Conservation (phyloP, 2,888 invertebrate species). For the Himalopsyche kuldschensis region DNA sequence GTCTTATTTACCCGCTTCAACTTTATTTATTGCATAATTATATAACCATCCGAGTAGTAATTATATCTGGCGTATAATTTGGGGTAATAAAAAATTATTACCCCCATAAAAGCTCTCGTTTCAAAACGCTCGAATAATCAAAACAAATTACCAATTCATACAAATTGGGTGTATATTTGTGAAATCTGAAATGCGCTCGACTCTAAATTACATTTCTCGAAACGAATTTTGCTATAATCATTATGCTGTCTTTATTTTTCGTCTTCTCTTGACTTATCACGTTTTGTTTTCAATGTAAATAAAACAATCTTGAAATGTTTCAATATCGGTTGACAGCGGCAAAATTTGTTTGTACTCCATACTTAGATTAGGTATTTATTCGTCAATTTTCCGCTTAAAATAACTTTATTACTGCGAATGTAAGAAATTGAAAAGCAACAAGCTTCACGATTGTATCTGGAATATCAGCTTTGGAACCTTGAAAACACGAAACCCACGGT, state of each 20-base stretch:
- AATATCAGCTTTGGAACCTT: too few species aligned
- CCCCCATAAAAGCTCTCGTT: background rate
- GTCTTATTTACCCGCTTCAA: background rate
- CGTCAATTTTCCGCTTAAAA: too few species aligned
- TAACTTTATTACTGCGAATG: too few species aligned
- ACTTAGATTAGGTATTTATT: too few species aligned
- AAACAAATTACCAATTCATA: background rate
- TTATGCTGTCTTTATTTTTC: background rate
- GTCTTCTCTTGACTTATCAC: background rate
- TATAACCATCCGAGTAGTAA: background rate
- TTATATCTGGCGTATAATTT: background rate
- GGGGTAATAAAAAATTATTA: background rate
- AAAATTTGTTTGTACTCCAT: background rate
- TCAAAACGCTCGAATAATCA: background rate
- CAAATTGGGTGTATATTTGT: background rate
- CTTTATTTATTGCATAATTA: background rate
- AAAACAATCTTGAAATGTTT: background rate
- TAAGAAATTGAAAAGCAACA: too few species aligned
- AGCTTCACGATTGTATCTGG: too few species aligned
- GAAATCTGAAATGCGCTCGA: background rate
- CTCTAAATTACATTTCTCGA: background rate
- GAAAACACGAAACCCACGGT: too few species aligned
- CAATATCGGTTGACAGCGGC: background rate
- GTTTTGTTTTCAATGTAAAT: background rate
- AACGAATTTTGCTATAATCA: background rate